Evolutionary conservation across 1,140 invertebrate genomes (phyloP).

Genomic region (Achatina immaculata): DNA sequence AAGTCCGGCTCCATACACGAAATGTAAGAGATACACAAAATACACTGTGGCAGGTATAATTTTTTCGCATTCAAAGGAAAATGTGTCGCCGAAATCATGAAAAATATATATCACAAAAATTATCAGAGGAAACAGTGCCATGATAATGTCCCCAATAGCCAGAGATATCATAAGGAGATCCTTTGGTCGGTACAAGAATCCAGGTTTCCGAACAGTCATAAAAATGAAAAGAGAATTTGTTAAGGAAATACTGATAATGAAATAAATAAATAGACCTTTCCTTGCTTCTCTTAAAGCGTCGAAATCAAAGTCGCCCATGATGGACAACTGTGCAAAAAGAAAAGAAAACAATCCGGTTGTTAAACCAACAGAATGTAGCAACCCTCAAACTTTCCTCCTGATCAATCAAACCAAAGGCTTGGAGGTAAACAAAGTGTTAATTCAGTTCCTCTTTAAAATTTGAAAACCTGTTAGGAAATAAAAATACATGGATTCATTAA

Average conservation of each 20-base stretch:
- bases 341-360: too few species aligned
- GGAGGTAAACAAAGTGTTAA: too few species aligned
- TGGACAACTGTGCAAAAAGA: too few species aligned
- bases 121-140: background rate
- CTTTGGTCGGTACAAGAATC: background rate
- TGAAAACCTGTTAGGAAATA: too few species aligned
- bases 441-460: too few species aligned
- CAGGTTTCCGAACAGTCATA: background rate
- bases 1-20: background rate
- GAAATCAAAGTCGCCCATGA: too few species aligned
- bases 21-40: background rate
- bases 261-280: too few species aligned
- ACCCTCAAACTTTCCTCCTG: too few species aligned
- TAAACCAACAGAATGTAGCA: too few species aligned
- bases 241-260: background rate
- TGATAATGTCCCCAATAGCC: constrained; percentile 2
- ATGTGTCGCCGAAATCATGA: background rate
- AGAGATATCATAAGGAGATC: background rate
- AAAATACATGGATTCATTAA: too few species aligned
- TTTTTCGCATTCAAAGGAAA: background rate
- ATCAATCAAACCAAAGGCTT: too few species aligned
- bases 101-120: background rate
- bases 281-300: too few species aligned
- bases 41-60: background rate
- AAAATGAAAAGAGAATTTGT: background rate